Evolutionary conservation across 2,797 vertebrate genomes (phyloP).

Genomic region (Poecile montanus): DNA sequence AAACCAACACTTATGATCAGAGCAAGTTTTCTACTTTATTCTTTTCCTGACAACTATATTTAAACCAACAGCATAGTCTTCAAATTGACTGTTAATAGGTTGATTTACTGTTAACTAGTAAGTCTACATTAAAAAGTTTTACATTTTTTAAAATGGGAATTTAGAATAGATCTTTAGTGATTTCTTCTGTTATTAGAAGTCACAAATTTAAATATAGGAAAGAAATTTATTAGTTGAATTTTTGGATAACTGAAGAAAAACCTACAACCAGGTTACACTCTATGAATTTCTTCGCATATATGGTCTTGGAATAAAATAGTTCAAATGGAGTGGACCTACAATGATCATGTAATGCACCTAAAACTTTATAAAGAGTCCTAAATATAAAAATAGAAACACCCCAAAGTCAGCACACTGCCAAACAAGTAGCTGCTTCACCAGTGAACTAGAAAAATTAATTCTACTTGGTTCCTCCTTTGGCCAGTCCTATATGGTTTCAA

Average conservation of each 20-base stretch:
- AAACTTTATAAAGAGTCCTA: neutral
- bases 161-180: conserved; percentile 17
- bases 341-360: neutral
- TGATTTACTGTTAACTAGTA: neutral
- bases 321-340: neutral
- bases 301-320: neutral
- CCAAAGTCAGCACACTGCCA: neutral
- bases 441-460: neutral
- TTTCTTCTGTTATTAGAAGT: neutral
- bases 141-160: conserved; percentile 37
- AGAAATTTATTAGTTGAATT: neutral
- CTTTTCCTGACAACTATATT: neutral
- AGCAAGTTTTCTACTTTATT: neutral
- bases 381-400: neutral
- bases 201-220: neutral
- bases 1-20: neutral
- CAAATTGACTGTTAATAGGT: neutral
- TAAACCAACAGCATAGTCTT: neutral
- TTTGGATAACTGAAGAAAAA: neutral
- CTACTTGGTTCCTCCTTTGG: neutral
- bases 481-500: neutral
- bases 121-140: neutral
- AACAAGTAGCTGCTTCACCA: neutral
- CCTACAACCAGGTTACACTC: neutral
- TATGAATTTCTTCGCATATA: neutral